These are phyloP conservation scores for Bombus cullumanus DNA, from an alignment of 1,140 invertebrate species.

Conservation along the genomic window DNA sequence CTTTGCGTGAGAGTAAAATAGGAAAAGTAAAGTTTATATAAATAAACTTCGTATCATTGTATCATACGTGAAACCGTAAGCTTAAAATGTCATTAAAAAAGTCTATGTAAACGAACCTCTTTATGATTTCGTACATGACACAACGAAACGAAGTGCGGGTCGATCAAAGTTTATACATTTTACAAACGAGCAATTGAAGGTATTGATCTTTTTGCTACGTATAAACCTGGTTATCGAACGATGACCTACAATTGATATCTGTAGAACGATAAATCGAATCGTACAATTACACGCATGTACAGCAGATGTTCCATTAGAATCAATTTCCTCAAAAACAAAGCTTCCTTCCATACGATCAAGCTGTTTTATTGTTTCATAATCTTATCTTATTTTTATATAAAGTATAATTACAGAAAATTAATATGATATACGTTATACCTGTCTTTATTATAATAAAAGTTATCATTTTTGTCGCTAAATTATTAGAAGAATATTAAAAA, in stretches of 20 bases:
- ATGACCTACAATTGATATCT: constrained; percentile 6
- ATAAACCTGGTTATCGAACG: not conserved
- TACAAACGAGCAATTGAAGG: not conserved
- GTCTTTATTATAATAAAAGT: not conserved
- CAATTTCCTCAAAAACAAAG: not conserved
- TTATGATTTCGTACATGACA: too few species aligned
- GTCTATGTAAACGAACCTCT: too few species aligned
- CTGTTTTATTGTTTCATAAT: not conserved
- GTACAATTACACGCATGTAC: not conserved
- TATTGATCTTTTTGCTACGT: not conserved
- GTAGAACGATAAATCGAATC: not conserved
- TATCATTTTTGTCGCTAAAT: not conserved
- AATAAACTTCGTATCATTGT: too few species aligned
- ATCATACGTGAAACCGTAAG: too few species aligned
- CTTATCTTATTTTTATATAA: not conserved
- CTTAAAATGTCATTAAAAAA: too few species aligned
- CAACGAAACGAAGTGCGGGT: too few species aligned
- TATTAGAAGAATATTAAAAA: not conserved
- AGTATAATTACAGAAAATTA: too few species aligned
- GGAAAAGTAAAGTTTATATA: too few species aligned
- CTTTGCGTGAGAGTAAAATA: too few species aligned
- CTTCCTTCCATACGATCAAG: not conserved
- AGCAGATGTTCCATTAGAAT: not conserved
- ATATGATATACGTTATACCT: not conserved
- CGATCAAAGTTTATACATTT: too few species aligned